phyloP scores from a whole-genome alignment of 2,888 invertebrate genomes.

The Callyntrura sp. region DNA sequence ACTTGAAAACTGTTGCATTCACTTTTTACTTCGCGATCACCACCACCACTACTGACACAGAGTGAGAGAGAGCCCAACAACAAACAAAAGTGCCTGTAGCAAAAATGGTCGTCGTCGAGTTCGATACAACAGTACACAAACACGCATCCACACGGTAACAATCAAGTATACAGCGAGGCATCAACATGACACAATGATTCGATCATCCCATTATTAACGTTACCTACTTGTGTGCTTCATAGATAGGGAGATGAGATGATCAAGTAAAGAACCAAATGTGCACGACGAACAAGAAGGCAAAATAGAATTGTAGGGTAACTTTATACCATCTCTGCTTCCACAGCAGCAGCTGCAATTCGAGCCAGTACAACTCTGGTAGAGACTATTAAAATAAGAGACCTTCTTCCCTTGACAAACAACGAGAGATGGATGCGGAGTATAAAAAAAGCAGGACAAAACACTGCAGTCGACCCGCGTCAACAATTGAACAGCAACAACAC shows the following conservation, averaged over 20 bases:
- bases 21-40: neutral
- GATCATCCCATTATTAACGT: slow-evolving; percentile 13
- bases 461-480: no score
- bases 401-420: no score
- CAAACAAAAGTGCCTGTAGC: slow-evolving; percentile 40
- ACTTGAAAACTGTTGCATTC: slow-evolving; percentile 38
- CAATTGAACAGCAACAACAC: no score
- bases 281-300: neutral
- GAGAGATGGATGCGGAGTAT: no score
- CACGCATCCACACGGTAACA: neutral
- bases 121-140: slow-evolving; percentile 31
- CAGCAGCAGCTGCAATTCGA: neutral
- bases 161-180: slow-evolving; percentile 14
- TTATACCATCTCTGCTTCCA: slow-evolving; percentile 10
- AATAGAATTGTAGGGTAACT: neutral
- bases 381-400: no score
- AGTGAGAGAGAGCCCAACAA: slow-evolving; percentile 29
- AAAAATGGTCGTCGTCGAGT: neutral
- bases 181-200: slow-evolving; percentile 6
- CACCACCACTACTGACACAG: slow-evolving; percentile 52
- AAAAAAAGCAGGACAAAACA: no score
- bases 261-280: slow-evolving; percentile 1
- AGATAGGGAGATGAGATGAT: neutral
- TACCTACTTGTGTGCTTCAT: neutral
- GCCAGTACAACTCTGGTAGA: neutral